Percentiles rank a stretch among this genome's conserved stretches.
Conservation (phyloP, 1,140 invertebrate genomes). For the Physella acuta region DNA sequence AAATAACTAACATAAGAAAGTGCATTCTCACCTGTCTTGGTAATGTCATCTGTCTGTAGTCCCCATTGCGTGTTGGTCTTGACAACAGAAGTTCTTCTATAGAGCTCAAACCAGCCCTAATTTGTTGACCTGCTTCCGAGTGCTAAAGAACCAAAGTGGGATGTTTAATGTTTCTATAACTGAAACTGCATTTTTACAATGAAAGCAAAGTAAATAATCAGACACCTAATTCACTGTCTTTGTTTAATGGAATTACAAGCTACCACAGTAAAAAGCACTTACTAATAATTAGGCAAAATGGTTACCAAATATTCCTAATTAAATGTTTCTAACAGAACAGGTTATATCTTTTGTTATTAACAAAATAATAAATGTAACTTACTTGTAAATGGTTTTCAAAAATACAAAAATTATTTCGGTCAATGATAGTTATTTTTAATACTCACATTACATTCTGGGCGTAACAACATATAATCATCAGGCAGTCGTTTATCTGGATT, state of each 20-base stretch:
- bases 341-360: background rate
- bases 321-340: background rate
- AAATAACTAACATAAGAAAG: too few relatives aligned
- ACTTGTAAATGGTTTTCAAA: too few relatives aligned
- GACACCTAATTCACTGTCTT: too few relatives aligned
- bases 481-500: slow-evolving; percentile 7
- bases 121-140: slow-evolving; percentile 43
- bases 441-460: slow-evolving; percentile 47
- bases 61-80: slow-evolving; percentile 44
- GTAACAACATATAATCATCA: slow-evolving; percentile 30
- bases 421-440: too few relatives aligned
- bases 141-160: slow-evolving; percentile 44
- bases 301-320: too few relatives aligned
- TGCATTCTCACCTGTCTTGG: slow-evolving; percentile 41
- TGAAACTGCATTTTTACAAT: too few relatives aligned
- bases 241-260: too few relatives aligned
- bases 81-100: slow-evolving; percentile 45
- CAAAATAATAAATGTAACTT: background rate
- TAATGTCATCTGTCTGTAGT: slow-evolving; percentile 45
- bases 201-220: too few relatives aligned
- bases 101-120: slow-evolving; percentile 40
- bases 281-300: too few relatives aligned
- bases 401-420: too few relatives aligned
- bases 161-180: too few relatives aligned
- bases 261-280: too few relatives aligned